Evolutionary conservation across 2,888 invertebrate genomes (phyloP).

Genomic region (Dascillus cervinus): DNA sequence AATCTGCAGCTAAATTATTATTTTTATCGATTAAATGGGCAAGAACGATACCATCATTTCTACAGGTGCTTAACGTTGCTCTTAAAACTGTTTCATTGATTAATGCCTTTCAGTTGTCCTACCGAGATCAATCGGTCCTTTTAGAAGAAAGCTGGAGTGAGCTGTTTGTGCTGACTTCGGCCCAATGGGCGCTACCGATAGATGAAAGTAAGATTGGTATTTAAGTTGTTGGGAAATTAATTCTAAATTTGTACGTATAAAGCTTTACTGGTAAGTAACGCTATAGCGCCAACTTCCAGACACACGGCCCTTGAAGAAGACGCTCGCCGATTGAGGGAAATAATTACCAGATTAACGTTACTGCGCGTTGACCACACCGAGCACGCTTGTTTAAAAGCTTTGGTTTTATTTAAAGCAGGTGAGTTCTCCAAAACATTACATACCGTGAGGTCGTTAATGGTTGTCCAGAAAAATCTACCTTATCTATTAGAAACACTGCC

Average conservation of each 20-base stretch:
- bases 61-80: conserved; percentile 46
- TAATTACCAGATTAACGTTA: conserved; percentile 57
- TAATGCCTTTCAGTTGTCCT: conserved; percentile 47
- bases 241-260: conserved; percentile 5
- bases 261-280: conserved; percentile 36
- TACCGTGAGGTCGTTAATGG: no score
- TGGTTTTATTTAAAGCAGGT: conserved; percentile 78
- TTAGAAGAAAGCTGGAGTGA: conserved; percentile 78
- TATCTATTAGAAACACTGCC: no score
- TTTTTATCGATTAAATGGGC: conserved; percentile 77
- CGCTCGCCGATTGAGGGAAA: conserved; percentile 53
- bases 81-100: neutral
- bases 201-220: conserved; percentile 53
- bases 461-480: no score
- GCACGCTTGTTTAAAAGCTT: conserved; percentile 76
- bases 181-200: conserved; percentile 69
- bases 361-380: conserved; percentile 73
- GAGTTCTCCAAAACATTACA: no score
- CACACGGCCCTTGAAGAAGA: conserved; percentile 50
- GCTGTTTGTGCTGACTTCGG: conserved; percentile 72
- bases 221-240: neutral
- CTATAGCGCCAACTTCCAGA: conserved; percentile 45
- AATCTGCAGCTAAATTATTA: conserved; percentile 67
- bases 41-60: conserved; percentile 65
- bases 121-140: conserved; percentile 63